Conservation (phyloP, 37 sponge, comb jelly and placozoan species). For the Geodia barretti region DNA sequence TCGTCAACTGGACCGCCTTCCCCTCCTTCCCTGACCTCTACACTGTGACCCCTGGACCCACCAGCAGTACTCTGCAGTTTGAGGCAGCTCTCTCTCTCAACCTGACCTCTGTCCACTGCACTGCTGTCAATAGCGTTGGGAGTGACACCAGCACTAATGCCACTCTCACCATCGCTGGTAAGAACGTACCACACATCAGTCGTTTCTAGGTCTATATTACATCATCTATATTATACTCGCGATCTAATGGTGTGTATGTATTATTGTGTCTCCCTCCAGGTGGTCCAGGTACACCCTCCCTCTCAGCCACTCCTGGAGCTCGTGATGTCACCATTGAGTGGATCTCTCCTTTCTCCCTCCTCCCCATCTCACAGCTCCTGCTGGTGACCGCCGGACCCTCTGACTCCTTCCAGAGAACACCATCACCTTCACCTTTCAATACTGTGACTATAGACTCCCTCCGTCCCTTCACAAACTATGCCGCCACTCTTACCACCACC, state of each 20-base stretch:
- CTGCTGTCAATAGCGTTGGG: neutral
- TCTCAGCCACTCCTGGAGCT: too few relatives aligned
- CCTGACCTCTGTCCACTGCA: neutral
- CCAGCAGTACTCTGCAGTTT: neutral
- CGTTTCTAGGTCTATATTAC: neutral
- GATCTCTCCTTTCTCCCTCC: constrained; percentile 10
- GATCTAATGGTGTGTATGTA: neutral
- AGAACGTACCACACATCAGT: neutral
- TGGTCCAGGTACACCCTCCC: constrained; percentile 12
- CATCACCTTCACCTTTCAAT: too few relatives aligned
- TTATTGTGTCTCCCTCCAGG: neutral
- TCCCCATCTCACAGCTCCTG: constrained; percentile 20
- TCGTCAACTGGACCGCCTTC: neutral
- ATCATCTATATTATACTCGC: neutral
- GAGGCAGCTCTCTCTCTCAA: neutral
- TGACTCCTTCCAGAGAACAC: too few relatives aligned
- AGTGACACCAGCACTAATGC: neutral
- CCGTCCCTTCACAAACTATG: neutral
- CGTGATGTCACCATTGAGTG: constrained; percentile 4
- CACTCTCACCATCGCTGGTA: constrained; percentile 5
- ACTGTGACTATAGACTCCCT: too few relatives aligned
- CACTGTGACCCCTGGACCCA: neutral
- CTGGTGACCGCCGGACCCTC: too few relatives aligned
- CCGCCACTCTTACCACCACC: neutral
- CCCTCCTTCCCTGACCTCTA: neutral